Evolutionary conservation across 2,797 vertebrate genomes (phyloP), one percentile per base, ranked within the genome.

Genomic region (Staurois parvus): DNA sequence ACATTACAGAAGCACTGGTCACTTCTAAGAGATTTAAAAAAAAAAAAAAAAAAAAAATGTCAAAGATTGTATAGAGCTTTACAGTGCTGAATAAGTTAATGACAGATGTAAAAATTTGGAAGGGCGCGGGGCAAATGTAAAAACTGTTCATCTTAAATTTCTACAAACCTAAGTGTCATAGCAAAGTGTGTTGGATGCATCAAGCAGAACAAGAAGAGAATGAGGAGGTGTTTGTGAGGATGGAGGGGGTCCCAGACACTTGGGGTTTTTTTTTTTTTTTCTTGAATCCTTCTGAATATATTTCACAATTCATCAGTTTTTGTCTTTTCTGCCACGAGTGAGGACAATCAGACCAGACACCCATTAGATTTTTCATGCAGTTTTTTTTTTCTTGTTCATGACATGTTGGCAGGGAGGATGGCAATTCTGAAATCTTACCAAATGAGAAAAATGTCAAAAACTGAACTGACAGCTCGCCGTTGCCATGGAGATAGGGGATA

Each of bases 291-390:
- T 98, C 97, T 97, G 96, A 99, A 98, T 98, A 98, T 95, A 99
- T 99, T 98, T 98, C 97, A 99, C 98, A 99, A 99, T 98, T 99
- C 98, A 99, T 99, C 97, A 98, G 97, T 97, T 99, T n/a, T 95
- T 98, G 97, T 99, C 97, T 99, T 96, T 95, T 94, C 96, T 98
- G 97, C 97, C 96, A 98, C 93, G 95, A 96, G 97, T 97, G 97
- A 98, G 97, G 97, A 98, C 97, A 97, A 98, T 98, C 98, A 98
- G 97, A 98, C 96, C 97, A 99, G 98, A 98, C 98, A 97, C 96
- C 97, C 98, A 99, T 99, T 99, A 98, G 97, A 98, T 97, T 97
- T 96, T 94, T 96, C 96, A 96, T 97, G 96, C 94, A 92, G 88
- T 94, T 94, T 95, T 95, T 96, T 92, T 94, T 81, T 56, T 81